These are phyloP conservation scores for Acronicta alni DNA, from an alignment of 2,888 invertebrate genomes.

Conservation along the genomic window DNA sequence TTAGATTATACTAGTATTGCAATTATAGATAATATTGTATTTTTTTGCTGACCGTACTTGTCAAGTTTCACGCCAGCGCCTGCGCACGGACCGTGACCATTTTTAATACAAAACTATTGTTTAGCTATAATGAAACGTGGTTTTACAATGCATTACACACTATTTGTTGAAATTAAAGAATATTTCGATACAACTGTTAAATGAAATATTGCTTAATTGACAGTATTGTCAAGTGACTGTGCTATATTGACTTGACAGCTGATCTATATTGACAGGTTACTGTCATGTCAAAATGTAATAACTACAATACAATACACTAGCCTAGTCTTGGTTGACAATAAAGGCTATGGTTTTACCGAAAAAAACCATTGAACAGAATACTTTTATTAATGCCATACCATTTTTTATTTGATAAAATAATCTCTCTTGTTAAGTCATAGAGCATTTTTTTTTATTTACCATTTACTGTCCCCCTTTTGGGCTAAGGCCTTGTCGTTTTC, in stretches of 20 bases:
- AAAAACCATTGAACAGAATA: no score
- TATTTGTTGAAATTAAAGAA: constrained; percentile 46
- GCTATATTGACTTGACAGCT: constrained; percentile 10
- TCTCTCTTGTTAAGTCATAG: no score
- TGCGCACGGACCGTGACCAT: constrained; percentile 52
- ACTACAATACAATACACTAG: no score
- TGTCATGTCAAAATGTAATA: constrained; percentile 2
- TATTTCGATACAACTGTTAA: constrained; percentile 29
- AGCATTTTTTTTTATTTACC: no score
- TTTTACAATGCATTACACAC: constrained; percentile 51
- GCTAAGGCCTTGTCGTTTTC: no score
- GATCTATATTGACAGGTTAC: constrained; percentile 5
- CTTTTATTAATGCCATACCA: no score
- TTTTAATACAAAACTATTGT: constrained; percentile 60
- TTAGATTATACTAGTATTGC: neutral
- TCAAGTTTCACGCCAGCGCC: constrained; percentile 55
- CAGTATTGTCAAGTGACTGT: constrained; percentile 14
- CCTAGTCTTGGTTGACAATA: neutral
- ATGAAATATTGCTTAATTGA: constrained; percentile 17
- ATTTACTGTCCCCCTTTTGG: no score
- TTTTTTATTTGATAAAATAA: no score
- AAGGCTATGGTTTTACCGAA: neutral
- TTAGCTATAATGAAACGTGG: constrained; percentile 56
- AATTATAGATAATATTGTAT: constrained; percentile 9
- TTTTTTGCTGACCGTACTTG: constrained; percentile 42